These are phyloP conservation scores for Trochalopteron elliotii DNA, from an alignment of 2,113 vertebrate species.

Conservation along the genomic window DNA sequence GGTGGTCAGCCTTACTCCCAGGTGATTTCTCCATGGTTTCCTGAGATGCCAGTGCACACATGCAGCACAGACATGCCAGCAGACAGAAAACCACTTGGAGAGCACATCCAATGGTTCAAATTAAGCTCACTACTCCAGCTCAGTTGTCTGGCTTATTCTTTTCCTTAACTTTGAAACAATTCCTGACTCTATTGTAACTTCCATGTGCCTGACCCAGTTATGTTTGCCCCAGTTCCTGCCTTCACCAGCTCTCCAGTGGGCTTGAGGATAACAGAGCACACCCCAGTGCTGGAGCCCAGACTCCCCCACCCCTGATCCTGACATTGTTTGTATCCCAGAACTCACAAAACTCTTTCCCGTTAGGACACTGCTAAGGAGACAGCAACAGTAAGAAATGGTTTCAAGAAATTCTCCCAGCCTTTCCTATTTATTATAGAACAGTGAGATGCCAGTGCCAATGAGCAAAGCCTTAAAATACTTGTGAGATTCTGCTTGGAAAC, in stretches of 20 bases:
- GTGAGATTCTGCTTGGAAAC: background rate
- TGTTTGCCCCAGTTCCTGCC: accelerated
- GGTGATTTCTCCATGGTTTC: background rate
- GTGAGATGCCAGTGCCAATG: background rate
- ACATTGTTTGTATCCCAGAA: background rate
- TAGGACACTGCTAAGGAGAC: background rate
- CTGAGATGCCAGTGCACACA: background rate
- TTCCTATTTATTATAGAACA: background rate
- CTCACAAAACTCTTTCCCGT: background rate
- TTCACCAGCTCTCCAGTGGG: background rate
- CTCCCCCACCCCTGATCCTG: background rate
- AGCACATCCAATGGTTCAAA: background rate
- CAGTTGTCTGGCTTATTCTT: background rate
- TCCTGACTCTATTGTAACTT: accelerated
- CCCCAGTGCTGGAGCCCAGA: background rate
- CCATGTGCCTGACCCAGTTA: background rate
- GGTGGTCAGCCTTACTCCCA: background rate
- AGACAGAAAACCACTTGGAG: background rate
- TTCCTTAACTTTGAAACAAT: background rate
- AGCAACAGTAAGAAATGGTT: background rate
- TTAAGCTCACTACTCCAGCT: background rate
- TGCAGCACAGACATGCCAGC: background rate
- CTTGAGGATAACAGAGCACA: background rate
- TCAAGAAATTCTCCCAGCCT: background rate
- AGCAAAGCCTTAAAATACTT: background rate